phyloP scores from a whole-genome alignment of 2,797 vertebrate genomes.

The Enteromius mattozi region DNA sequence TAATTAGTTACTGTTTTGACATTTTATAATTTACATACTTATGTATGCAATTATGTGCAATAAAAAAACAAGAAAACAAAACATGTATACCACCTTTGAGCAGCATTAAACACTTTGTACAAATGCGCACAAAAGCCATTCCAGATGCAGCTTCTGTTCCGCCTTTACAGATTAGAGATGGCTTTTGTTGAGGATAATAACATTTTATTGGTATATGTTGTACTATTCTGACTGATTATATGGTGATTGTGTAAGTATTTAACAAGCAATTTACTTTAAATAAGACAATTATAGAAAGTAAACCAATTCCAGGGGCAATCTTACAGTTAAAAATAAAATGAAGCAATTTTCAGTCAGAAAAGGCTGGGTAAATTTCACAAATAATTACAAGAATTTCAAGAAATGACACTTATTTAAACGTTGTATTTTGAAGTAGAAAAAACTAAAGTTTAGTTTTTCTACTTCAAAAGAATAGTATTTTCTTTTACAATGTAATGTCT shows the following conservation, averaged over 20 bases:
- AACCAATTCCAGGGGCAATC: no score
- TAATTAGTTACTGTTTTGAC: neutral
- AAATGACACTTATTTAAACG: neutral
- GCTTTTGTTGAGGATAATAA: neutral
- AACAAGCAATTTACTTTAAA: neutral
- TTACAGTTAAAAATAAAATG: no score
- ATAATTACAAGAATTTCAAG: no score
- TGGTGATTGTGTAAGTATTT: neutral
- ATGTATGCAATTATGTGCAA: neutral
- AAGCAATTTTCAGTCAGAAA: no score
- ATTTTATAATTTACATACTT: neutral
- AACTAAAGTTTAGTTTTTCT: no score
- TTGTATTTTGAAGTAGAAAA: neutral
- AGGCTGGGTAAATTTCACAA: neutral
- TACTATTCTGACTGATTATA: neutral
- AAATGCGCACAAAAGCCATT: neutral
- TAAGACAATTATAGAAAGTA: neutral
- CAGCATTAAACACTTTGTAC: neutral
- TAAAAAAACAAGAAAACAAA: neutral
- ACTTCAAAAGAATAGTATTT: neutral
- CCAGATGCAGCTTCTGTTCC: neutral
- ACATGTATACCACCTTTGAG: neutral
- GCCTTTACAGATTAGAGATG: neutral
- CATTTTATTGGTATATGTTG: neutral
- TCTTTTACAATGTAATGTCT: neutral